Conservation (phyloP, 2,888 invertebrate genomes). For the Pardosa pseudoannulata region DNA sequence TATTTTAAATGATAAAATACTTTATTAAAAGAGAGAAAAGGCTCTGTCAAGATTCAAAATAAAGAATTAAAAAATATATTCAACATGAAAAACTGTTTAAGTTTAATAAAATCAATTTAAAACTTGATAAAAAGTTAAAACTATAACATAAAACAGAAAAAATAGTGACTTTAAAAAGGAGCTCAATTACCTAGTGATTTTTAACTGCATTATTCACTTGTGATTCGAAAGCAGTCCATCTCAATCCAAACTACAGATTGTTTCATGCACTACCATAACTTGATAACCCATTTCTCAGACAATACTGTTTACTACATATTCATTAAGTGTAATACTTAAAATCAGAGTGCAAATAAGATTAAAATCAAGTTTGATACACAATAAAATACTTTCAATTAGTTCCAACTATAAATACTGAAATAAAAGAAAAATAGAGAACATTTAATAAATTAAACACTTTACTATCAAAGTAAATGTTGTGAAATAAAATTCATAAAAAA, state of each 20-base stretch:
- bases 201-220: no score
- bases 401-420: slow-evolving; percentile 2
- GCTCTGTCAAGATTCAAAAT: not conserved
- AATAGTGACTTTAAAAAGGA: no score
- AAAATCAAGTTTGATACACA: not conserved
- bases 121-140: not conserved
- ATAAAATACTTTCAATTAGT: not conserved
- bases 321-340: not conserved
- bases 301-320: not conserved
- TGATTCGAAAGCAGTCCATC: no score
- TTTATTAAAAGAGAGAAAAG: not conserved
- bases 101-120: not conserved
- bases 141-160: not conserved
- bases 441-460: slow-evolving; percentile 2
- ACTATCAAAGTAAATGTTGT: not conserved
- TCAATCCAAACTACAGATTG: no score
- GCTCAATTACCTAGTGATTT: no score
- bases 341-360: not conserved
- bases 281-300: no score
- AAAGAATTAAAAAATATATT: not conserved
- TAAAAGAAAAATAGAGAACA: not conserved
- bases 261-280: no score
- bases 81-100: no score
- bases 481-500: slow-evolving; percentile 3
- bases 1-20: no score